Conservation (phyloP, 2,797 vertebrate genomes). For the Argentina silus region DNA sequence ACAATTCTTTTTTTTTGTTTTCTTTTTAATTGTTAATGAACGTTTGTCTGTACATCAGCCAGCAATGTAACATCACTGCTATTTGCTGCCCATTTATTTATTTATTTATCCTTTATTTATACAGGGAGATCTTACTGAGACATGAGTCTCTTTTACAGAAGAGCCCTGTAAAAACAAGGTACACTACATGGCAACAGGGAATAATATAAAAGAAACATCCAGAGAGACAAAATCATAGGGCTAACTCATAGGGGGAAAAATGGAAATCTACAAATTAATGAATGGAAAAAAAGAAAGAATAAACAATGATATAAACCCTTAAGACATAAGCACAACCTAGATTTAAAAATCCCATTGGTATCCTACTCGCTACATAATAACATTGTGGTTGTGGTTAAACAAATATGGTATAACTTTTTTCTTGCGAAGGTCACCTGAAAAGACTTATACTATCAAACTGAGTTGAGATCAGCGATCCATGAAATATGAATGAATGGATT, state of each 20-base stretch:
- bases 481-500: slow-evolving; percentile 12
- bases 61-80: background rate
- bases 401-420: background rate
- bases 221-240: too few relatives aligned
- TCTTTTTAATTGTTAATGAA: background rate
- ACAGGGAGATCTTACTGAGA: too few relatives aligned
- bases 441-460: background rate
- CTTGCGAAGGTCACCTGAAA: slow-evolving; percentile 7
- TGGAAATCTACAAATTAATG: too few relatives aligned
- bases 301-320: too few relatives aligned
- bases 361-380: background rate
- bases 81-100: slow-evolving; percentile 12
- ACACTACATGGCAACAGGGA: too few relatives aligned
- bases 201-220: too few relatives aligned
- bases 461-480: background rate
- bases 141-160: too few relatives aligned
- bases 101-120: background rate
- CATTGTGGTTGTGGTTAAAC: background rate
- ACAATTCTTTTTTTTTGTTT: background rate
- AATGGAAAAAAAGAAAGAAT: too few relatives aligned
- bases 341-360: background rate
- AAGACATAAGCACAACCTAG: too few relatives aligned
- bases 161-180: too few relatives aligned
- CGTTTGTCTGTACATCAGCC: background rate
- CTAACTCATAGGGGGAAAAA: too few relatives aligned